Evolutionary conservation across 2,888 invertebrate species (phyloP).

Genomic region (Lithophane ornitopus): DNA sequence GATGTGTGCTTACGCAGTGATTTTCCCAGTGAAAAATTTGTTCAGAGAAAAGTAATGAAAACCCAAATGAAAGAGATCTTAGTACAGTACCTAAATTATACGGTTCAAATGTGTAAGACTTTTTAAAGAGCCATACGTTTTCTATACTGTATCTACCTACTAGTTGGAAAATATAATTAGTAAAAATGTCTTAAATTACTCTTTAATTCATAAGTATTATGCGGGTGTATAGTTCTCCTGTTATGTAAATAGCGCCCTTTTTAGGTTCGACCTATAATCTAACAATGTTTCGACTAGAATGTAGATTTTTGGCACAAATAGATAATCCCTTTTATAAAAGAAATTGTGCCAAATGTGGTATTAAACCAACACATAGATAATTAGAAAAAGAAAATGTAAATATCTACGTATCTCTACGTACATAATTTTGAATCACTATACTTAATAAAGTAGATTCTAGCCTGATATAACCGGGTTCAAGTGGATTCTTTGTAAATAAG

Average conservation of each 20-base stretch:
- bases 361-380: constrained; percentile 76
- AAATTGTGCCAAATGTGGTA: constrained; percentile 78
- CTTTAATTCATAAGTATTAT: constrained; percentile 60
- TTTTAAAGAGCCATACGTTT: constrained; percentile 19
- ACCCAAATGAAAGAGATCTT: constrained; percentile 25
- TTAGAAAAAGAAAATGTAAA: constrained; percentile 80
- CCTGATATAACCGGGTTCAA: constrained; percentile 39
- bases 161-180: constrained; percentile 38
- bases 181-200: constrained; percentile 49
- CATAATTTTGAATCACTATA: constrained; percentile 64
- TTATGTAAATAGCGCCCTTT: constrained; percentile 65
- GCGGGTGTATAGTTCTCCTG: constrained; percentile 67
- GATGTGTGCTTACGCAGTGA: constrained; percentile 52
- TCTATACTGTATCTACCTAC: constrained; percentile 36
- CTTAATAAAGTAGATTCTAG: constrained; percentile 35
- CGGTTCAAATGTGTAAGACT: constrained; percentile 21
- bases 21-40: constrained; percentile 49
- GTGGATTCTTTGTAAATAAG: constrained; percentile 76
- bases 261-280: constrained; percentile 60
- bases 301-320: constrained; percentile 70
- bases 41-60: constrained; percentile 16
- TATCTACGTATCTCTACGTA: constrained; percentile 63
- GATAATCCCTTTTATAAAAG: constrained; percentile 61
- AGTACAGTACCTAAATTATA: constrained; percentile 35
- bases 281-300: constrained; percentile 62